A percentile compares a stretch with the other conserved stretches of the same genome.
These are phyloP conservation scores for Diplazon laetatorius DNA, from an alignment of 2,888 invertebrate genomes.

Conservation along the genomic window DNA sequence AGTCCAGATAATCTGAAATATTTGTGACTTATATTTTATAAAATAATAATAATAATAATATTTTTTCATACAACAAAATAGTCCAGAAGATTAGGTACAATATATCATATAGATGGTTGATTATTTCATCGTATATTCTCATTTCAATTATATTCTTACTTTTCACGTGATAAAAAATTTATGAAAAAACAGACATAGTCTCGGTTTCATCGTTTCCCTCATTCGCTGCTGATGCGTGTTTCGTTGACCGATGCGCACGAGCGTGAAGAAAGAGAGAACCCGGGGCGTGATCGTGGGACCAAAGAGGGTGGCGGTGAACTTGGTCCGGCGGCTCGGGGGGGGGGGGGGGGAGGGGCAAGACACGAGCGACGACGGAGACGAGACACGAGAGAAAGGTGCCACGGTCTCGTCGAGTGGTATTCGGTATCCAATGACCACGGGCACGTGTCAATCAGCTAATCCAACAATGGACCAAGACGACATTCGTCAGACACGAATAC, in stretches of 20 bases:
- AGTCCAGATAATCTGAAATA: too few relatives aligned
- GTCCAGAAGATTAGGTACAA: too few relatives aligned
- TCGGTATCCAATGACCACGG: slow-evolving; percentile 64
- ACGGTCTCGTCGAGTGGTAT: slow-evolving; percentile 57
- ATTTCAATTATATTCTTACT: too few relatives aligned
- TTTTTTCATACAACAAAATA: too few relatives aligned
- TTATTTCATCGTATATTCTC: too few relatives aligned
- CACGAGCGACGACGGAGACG: slow-evolving; percentile 13
- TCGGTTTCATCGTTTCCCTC: slow-evolving; percentile 5
- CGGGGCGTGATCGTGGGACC: slow-evolving; percentile 38
- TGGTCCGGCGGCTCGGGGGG: slow-evolving; percentile 24
- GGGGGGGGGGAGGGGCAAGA: too few relatives aligned
- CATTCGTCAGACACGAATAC: slow-evolving; percentile 16
- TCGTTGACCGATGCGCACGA: slow-evolving; percentile 61
- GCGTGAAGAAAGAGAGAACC: slow-evolving; percentile 44
- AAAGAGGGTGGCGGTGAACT: slow-evolving; percentile 58
- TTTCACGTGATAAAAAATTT: background rate
- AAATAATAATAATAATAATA: too few relatives aligned
- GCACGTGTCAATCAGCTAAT: slow-evolving; percentile 56
- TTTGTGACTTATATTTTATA: too few relatives aligned
- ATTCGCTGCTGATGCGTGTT: background rate
- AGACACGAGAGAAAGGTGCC: slow-evolving; percentile 53
- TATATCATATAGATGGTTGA: too few relatives aligned
- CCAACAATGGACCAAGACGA: slow-evolving; percentile 63
- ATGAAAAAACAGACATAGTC: slow-evolving; percentile 28